Conservation (phyloP, 2,797 vertebrate genomes). For the Pseudochirops cupreus region DNA sequence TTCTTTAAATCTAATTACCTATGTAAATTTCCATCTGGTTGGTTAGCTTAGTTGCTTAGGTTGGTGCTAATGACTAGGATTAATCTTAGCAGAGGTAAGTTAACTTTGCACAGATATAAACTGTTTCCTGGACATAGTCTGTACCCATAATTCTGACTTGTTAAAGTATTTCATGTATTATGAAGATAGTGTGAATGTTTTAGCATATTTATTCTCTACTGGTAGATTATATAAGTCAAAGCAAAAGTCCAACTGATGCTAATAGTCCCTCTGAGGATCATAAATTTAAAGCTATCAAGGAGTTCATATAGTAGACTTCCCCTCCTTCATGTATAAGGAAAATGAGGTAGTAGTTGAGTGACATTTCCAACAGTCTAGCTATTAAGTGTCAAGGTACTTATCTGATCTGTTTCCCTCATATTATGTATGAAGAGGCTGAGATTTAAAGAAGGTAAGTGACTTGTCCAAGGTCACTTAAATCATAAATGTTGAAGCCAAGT, state of each 20-base stretch:
- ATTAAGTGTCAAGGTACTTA: neutral
- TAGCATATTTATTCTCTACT: neutral
- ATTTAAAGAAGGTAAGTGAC: neutral
- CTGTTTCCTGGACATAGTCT: neutral
- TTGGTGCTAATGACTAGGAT: neutral
- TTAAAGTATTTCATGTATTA: neutral
- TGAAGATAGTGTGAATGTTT: neutral
- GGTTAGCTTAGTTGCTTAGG: neutral
- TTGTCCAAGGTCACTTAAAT: neutral
- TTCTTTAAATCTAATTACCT: neutral
- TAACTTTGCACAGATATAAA: neutral
- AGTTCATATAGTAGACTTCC: neutral
- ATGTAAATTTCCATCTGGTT: conserved; percentile 1
- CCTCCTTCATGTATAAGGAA: neutral
- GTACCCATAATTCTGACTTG: neutral
- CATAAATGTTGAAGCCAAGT: neutral
- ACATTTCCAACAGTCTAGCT: neutral
- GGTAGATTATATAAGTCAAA: neutral
- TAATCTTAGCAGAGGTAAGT: neutral
- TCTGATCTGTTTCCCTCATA: neutral
- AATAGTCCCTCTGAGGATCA: neutral
- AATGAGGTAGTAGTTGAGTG: neutral
- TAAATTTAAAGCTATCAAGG: neutral
- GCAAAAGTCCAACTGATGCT: neutral
- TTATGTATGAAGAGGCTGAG: neutral